phyloP scores from a whole-genome alignment of 2,797 vertebrate species.

The Anisognathus igniventris region DNA sequence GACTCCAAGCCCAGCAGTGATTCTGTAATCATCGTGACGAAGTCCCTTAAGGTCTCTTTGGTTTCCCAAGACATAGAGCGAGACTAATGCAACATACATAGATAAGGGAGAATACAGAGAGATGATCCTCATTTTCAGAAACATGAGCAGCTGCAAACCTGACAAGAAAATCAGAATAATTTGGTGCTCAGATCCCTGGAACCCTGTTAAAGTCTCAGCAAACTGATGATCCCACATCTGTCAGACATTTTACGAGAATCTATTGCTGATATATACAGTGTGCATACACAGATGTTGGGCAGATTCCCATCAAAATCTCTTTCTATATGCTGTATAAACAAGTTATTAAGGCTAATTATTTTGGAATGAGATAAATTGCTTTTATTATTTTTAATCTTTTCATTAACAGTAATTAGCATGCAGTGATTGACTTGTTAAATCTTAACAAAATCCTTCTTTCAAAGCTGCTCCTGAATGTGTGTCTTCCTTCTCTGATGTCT shows the following conservation, averaged over 20 bases:
- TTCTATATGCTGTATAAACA: not conserved
- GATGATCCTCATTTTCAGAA: not conserved
- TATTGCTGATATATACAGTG: not conserved
- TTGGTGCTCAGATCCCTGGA: not conserved
- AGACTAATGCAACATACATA: not conserved
- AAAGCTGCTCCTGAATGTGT: not conserved
- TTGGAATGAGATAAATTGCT: not conserved
- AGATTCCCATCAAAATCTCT: not conserved
- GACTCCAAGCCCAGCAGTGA: not conserved
- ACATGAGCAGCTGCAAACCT: not conserved
- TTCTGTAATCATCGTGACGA: not conserved
- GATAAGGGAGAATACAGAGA: not conserved
- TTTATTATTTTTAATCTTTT: constrained; percentile 28
- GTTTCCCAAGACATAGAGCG: not conserved
- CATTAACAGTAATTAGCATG: constrained; percentile 28
- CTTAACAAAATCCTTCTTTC: not conserved
- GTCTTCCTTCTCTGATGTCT: not conserved
- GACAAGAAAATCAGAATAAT: not conserved
- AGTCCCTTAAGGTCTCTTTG: not conserved
- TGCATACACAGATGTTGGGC: not conserved
- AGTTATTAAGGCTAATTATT: constrained; percentile 28
- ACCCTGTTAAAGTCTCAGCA: not conserved
- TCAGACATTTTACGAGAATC: not conserved
- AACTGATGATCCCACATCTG: not conserved
- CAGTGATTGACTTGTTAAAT: not conserved